Evolutionary conservation across 1,140 invertebrate genomes (phyloP).

Genomic region (Drosophila lacteicornis): DNA sequence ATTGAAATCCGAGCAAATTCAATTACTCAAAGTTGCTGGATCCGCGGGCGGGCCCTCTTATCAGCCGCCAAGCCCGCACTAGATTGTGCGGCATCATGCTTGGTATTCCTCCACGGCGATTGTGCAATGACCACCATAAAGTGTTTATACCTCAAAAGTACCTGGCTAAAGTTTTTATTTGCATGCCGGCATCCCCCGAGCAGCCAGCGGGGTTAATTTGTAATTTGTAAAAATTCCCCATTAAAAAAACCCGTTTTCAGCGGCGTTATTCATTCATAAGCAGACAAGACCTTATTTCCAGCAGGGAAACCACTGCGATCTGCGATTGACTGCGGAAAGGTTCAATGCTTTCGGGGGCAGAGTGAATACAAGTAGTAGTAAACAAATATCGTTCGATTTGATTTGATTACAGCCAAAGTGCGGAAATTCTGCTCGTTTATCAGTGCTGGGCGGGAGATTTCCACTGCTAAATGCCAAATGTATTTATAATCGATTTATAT

Average conservation of each 20-base stretch:
- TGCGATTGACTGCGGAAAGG: slow-evolving; percentile 19
- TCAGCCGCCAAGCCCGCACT: slow-evolving; percentile 11
- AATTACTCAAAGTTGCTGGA: slow-evolving; percentile 17
- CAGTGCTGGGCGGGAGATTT: slow-evolving; percentile 23
- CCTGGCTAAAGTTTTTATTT: slow-evolving; percentile 15
- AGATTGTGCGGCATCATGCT: slow-evolving; percentile 43
- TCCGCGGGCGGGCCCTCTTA: slow-evolving; percentile 13
- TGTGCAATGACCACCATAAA: slow-evolving; percentile 26
- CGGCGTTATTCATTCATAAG: slow-evolving; percentile 35
- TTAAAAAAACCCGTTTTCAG: slow-evolving; percentile 35
- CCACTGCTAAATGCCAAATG: slow-evolving; percentile 13
- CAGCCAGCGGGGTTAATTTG: slow-evolving; percentile 1
- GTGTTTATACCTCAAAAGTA: neutral
- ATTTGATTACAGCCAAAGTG: slow-evolving; percentile 17
- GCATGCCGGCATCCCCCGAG: slow-evolving; percentile 14
- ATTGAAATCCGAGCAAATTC: slow-evolving; percentile 11
- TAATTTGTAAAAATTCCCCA: slow-evolving; percentile 29
- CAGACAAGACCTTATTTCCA: slow-evolving; percentile 3
- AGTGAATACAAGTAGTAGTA: slow-evolving; percentile 21
- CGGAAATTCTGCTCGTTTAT: slow-evolving; percentile 43
- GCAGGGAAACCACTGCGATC: slow-evolving; percentile 19
- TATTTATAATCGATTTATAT: neutral
- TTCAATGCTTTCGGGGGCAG: slow-evolving; percentile 11
- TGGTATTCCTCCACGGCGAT: slow-evolving; percentile 18
- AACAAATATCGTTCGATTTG: slow-evolving; percentile 20